Base-by-base conservation (phyloP, 2,888 invertebrate species). In the Platycheirus rosarum region DNA sequence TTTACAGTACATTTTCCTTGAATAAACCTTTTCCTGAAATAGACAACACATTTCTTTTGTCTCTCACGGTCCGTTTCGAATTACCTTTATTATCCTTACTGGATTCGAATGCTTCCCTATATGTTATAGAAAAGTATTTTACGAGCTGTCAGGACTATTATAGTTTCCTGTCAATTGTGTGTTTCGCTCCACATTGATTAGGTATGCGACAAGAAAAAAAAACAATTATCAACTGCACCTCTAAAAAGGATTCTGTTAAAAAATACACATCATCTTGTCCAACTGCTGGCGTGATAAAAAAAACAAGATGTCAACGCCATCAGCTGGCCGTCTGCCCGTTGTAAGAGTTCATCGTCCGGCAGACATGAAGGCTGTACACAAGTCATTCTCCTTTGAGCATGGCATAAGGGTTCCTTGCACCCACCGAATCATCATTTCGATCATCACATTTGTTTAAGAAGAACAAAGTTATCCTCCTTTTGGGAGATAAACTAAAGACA, bases 231-330 rank as follows among this genome's bases (percentile, higher is more conserved):
- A 48, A 46, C 46, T 48, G 20, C 32, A 48, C 14, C 23, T 40
- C 35, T n/a, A 1, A 32, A 13, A 57, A 44, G 48, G 66, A 66
- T 66, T 77, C 76, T 62, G 76, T 75, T 2, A 49, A 26, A 51
- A 51, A 66, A 42, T 20, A 23, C 32, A 57, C 14, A 62, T 74
- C 69, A 74, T 79, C 74, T 74, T 55, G 57, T 69, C 70, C 77
- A 73, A 77, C 77, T 80, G 80, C 80, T 82, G 63, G 60, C 53
- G 29, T 82, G 73, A 82, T 69, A 75, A 63, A 82, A 77, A 82
- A 82, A 71, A 63, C 32, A 35, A 82, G 71, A 77, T 82, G 82
- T 82, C 82, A 82, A 82, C 77, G 77, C 82, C 77, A 82, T 82
- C 82, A 82, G 82, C 77, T 82, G 82, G 65, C 82, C 71, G 82